Evolutionary conservation across 2,888 invertebrate species (phyloP), one percentile per base, ranked within the genome.

Genomic region (Automeris io): DNA sequence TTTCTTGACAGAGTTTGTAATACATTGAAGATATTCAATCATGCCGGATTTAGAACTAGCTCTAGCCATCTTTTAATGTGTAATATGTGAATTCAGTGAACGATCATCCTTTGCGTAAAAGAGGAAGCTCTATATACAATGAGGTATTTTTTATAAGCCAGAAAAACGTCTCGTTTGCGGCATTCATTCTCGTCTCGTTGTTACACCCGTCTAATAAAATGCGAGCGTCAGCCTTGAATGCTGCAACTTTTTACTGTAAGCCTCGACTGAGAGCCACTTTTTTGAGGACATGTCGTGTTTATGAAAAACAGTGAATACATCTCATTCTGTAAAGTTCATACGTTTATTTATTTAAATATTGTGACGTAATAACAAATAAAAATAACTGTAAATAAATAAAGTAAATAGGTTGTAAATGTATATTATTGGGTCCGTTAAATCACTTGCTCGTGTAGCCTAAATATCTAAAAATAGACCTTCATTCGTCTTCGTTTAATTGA

Each of bases 161-260:
- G 52, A 61, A 62, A 70, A 69, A 60, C 52, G 64, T 59, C 64
- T 64, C 71, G 54, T 73, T 71, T 73, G 68, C 67, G 69, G 64
- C 68, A 69, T 78, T 75, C 73, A 76, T 74, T 70, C 63, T n/a
- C n/a, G n/a, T n/a, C n/a, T n/a, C n/a, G n/a, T n/a, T n/a, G n/a
- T n/a, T n/a, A n/a, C n/a, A n/a, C 66, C 63, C 68, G 68, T 48
- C 63, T 75, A 74, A 79, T 76, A 70, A 79, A 78, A 79, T 75
- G 70, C 70, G 71, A 71, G 65, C 70, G 61, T 63, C 57, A 57
- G 57, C 52, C 61, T 65, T 59, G 57, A 62, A 61, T 59, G 57
- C 59, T 62, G 62, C 62, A 62, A 70, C 67, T 75, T 76, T 76
- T 77, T 74, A 69, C 73, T 69, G 68, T 67, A 65, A 70, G 67